Base-by-base conservation (phyloP, 2,797 vertebrate species). In the Sebastes elongatus region DNA sequence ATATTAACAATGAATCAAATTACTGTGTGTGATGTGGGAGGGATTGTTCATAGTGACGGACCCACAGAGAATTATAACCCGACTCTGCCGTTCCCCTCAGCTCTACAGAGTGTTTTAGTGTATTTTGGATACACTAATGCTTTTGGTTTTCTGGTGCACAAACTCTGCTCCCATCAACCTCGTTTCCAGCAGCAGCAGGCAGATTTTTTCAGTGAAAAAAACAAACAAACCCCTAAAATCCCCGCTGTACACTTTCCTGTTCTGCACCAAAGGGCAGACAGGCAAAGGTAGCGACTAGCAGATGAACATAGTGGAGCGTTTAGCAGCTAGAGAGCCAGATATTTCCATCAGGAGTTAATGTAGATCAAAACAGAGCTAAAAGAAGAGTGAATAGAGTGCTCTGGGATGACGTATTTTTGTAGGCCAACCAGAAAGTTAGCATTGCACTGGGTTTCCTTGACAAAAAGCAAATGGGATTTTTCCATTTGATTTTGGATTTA, bases 321-420 rank as follows among this genome's bases (percentile, higher is more conserved):
- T 13, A 67, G 23, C 70, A 53, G 28, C 33, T 49, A 7, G 30
- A 62, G 13, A 63, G 23, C 8, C 23, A 38, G 16, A 28, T 27
- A 53, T 63, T 23, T 22, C 23, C 2, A 2, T 60, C 20, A 68
- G 57, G 23, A 65, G 23, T 32, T 32, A 6, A 30, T 61, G 20
- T 10, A 5, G 9, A 25, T 22, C 57, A 61, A 59, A 42, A 49
- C 70, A 27, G n/a, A 59, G 55, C n/a, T 60, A 28, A 62, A 76
- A 52, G 9, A 55, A 35, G 30, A 20, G 13, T 18, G 9, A 20
- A 18, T 18, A 18, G 42, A 46, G 42, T 46, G 42, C 16, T 18
- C 6, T 0, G 16, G 42, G 42, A 16, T 46, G 0, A 46, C 1
- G 6, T 46, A 7, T 46, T 46, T 46, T 46, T 46, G 16, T 46